Base-by-base conservation (phyloP, 2,888 invertebrate species). In the Barypeithes pellucidus region DNA sequence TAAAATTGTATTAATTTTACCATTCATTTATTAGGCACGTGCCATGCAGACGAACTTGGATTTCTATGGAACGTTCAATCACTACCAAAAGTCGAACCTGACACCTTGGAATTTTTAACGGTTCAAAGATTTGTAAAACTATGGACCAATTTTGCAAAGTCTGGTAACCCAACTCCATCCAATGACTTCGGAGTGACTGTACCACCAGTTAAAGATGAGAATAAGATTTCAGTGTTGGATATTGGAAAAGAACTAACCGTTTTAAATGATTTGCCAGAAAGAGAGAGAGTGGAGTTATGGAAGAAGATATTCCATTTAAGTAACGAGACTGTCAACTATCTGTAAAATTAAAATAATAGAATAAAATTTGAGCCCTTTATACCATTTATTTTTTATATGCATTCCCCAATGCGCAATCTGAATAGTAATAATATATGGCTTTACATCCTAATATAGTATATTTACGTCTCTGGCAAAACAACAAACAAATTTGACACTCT, bases 101-200 rank as follows among this genome's bases (percentile, higher is more conserved):
- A 29, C 14, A 54, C 52, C 0, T 14, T 54, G 8, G 29, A 54
- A 29, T 29, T 12, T 14, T 3, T 60, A 60, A 60, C 60, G 24
- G 39, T 18, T 7, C n/a, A 36, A 9, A 36, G 41, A 60, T 60
- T 60, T 18, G 43, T 41, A 18, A 60, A 60, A 39, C 8, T 60
- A 2, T 60, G 41, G 60, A 41, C 60, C 3, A 41, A 39, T 20
- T 39, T 41, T 39, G 60, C 60, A 9, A 39, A 36, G 29, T 29
- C 7, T 29, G 52, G 52, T 2, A 54, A 54, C 29, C 52, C 52
- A 14, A 54, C 52, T n/a, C 52, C 52, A 0, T 29, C 29, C 24
- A 29, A 54, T 52, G 50, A 50, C 4, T 22, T 50, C 0, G 50
- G n/a, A 11, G 47, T 47, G 1, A 50, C 22, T 12, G 1, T 54